Base-by-base conservation (phyloP, 53 echinoderm and acorn worm species). In the Echinarachnius parma region DNA sequence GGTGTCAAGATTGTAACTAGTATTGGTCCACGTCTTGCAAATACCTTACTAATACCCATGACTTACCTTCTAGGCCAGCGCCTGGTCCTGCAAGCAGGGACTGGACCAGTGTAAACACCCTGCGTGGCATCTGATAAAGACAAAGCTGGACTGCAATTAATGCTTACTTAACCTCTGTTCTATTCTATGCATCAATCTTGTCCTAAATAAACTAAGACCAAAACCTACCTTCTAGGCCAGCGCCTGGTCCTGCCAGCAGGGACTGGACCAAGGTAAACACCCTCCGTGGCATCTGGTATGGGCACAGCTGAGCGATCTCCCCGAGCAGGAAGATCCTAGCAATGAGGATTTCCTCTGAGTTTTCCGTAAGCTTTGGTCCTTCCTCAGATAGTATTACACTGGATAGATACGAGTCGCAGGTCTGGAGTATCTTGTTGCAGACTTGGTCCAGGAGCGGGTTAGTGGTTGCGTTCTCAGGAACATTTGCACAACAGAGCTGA, bases 231-330 rank as follows among this genome's bases (percentile, higher is more conserved):
- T 81, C 89, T 3, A 34, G 48, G 21, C 68, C 45, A 10, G 75
- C 49, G 26, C 80, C 78, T 14, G 91, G 83, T 15, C 91, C 96
- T 14, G 85, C 91, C 29, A 96, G 64, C 29, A 96, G 70, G 20
- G 96, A 96, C 80, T 90, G 90, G 4, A 96, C 96, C 78, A 96
- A 45, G 53, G 81, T 88, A 22, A 87, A 78, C 21, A 85, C 50
- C 9, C 83, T 47, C 7, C 67, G 60, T 0, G 90, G 80, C 34
- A 84, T 87, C 48, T 75, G 75, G 3, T 84, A 75, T 1, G 96
- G 96, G 26, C 87, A 80, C 30, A 96, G 75, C 66, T 82, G 82
- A 20, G 87, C 87, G 29, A 91, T 67, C 60, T 87, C 87, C 19
- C 96, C 91, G 19, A 91, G 71, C 15, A 85, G 82, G 28, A 87